Base-by-base conservation (phyloP, 2,888 invertebrate species). In the Agonopterix alstromeriana region DNA sequence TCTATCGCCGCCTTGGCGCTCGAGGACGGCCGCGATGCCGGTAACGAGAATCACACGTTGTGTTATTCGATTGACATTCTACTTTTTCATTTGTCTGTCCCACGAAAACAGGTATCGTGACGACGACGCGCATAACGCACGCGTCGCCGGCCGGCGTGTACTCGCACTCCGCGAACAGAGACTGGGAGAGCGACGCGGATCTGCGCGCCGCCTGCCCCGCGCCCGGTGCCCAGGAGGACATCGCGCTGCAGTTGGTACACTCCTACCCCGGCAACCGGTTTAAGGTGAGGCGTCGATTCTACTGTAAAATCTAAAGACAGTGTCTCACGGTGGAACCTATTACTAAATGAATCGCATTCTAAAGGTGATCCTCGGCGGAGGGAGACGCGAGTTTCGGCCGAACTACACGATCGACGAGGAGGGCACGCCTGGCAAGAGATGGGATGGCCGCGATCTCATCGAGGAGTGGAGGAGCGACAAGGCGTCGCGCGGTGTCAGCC, bases 41-140 rank as follows among this genome's bases (percentile, higher is more conserved):
- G 84, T 81, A 45, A 36, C 27, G 5, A 27, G 27, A 7, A 10
- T n/a, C 8, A 43, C 14, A n/a, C 8, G 8, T 10, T 12, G 0
- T 0, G 42, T 2, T 42, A 2, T 5, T 11, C 10, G 42, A 42
- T 8, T n/a, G 42, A 14, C 11, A 7, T 42, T 8, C 38, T 3
- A 9, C 1, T 38, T 38, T 38, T 10, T 7, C 1, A 42, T 42
- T 1, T 41, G 42, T 11, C 9, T 42, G n/a, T 8, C 8, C 8
- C 42, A 42, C 9, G 42, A 12, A 10, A 38, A 47, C 64, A 77
- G 93, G 93, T 0, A 73, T 93, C 10, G 94, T 95, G 27, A 95
- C 95, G 8, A 94, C 93, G 2, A 93, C 94, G 0, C 88, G 94
- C 48, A 90, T 95, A 1, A 95, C 95, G 0, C 94, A 95, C 72